These are phyloP conservation scores for Leptinotarsa tumamoca DNA, from an alignment of 2,888 invertebrate genomes.

Conservation along the genomic window DNA sequence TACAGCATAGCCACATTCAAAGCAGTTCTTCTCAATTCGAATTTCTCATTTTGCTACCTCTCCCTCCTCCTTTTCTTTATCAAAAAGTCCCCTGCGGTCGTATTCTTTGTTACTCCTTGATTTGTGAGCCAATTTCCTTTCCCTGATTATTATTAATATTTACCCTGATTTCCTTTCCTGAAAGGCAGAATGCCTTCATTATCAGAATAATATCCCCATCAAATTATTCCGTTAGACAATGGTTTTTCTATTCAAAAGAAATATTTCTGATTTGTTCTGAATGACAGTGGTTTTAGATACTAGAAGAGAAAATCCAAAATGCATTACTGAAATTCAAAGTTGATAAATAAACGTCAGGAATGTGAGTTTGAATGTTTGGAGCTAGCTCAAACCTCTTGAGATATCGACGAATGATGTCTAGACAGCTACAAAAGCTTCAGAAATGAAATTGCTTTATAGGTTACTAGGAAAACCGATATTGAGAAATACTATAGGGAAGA, in stretches of 20 bases:
- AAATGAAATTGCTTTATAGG: too few species aligned
- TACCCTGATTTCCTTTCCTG: neutral
- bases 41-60: neutral
- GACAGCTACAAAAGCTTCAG: too few species aligned
- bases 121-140: neutral
- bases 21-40: neutral
- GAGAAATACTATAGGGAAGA: too few species aligned
- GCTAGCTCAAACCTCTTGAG: too few species aligned
- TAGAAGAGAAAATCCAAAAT: too few species aligned
- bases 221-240: neutral
- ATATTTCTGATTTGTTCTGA: neutral
- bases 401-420: too few species aligned
- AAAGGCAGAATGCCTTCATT: neutral
- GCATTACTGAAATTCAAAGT: too few species aligned
- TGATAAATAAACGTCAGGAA: too few species aligned
- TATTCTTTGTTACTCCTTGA: neutral
- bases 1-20: neutral
- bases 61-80: neutral
- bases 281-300: too few species aligned
- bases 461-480: too few species aligned
- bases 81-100: neutral
- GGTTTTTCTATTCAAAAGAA: neutral
- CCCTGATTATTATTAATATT: constrained; percentile 3
- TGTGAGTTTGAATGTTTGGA: too few species aligned
- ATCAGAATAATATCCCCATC: neutral